These are phyloP conservation scores for Coryphaenoides rupestris DNA, from an alignment of 2,113 vertebrate genomes.

Conservation along the genomic window DNA sequence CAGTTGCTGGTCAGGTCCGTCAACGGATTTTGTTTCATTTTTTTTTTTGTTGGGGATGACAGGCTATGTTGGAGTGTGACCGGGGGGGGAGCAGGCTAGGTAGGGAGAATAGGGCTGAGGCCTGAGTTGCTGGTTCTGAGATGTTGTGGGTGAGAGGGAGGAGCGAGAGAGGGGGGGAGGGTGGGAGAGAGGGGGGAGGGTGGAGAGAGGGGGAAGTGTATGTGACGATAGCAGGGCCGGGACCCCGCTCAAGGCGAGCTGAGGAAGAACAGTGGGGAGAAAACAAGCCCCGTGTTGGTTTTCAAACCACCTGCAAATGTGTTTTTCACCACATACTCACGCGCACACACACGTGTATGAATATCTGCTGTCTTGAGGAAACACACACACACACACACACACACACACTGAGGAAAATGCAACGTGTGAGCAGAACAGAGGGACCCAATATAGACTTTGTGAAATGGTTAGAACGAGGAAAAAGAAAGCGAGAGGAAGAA, in stretches of 20 bases:
- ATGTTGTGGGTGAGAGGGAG: slow-evolving; percentile 39
- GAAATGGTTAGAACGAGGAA: not conserved
- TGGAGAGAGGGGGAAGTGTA: slow-evolving; percentile 11
- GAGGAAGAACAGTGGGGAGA: too few relatives aligned
- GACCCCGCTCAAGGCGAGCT: not conserved
- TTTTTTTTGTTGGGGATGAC: not conserved
- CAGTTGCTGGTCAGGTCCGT: slow-evolving; percentile 41
- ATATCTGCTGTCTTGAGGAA: too few relatives aligned
- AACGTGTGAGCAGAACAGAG: not conserved
- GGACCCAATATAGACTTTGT: not conserved
- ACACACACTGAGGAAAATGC: not conserved
- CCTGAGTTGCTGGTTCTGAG: slow-evolving; percentile 38
- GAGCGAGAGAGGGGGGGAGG: slow-evolving; percentile 20
- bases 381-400: not conserved
- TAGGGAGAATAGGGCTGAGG: slow-evolving; percentile 24
- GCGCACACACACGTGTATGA: too few relatives aligned
- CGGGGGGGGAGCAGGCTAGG: slow-evolving; percentile 24
- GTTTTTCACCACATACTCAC: too few relatives aligned
- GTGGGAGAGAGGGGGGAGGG: slow-evolving; percentile 28
- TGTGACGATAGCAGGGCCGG: slow-evolving; percentile 1
- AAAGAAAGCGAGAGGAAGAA: not conserved
- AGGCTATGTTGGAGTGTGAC: slow-evolving; percentile 26
- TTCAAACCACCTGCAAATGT: too few relatives aligned
- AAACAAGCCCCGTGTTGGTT: too few relatives aligned
- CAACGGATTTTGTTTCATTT: slow-evolving; percentile 27